phyloP scores from a whole-genome alignment of 2,113 vertebrate species.

The Rafetus swinhoei region DNA sequence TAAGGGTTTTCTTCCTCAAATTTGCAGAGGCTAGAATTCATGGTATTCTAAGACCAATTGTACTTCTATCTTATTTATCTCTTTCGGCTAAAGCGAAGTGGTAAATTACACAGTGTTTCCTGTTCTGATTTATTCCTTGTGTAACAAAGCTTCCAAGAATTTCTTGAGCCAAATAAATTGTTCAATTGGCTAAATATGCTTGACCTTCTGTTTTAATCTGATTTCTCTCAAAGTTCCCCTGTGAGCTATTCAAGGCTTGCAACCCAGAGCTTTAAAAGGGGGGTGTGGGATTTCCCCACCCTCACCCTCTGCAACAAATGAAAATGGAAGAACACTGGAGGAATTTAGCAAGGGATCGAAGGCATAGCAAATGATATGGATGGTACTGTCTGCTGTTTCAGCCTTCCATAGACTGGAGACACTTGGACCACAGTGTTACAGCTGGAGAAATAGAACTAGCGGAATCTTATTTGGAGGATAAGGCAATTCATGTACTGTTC shows the following conservation, averaged over 20 bases:
- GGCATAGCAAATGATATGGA: not conserved
- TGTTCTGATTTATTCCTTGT: slow-evolving; percentile 49
- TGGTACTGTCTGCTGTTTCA: not conserved
- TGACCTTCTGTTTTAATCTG: slow-evolving; percentile 34
- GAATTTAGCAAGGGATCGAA: not conserved
- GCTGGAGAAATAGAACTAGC: too few relatives aligned
- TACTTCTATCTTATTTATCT: slow-evolving; percentile 1
- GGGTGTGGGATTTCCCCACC: not conserved
- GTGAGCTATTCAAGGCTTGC: slow-evolving; percentile 28
- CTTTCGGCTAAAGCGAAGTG: not conserved
- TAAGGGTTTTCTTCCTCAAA: not conserved
- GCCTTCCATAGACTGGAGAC: slow-evolving; percentile 5
- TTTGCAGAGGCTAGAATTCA: not conserved
- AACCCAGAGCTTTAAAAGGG: not conserved
- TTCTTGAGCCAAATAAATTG: not conserved
- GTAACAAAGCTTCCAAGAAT: slow-evolving; percentile 50
- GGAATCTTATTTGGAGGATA: too few relatives aligned
- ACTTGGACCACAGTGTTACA: not conserved
- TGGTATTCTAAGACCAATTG: not conserved
- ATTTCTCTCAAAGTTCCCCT: slow-evolving; percentile 33
- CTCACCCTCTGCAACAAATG: not conserved
- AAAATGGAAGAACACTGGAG: not conserved
- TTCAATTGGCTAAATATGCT: slow-evolving; percentile 39
- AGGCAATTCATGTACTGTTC: too few relatives aligned
- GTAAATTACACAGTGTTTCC: slow-evolving; percentile 26